phyloP scores from a whole-genome alignment of 2,113 vertebrate genomes.

The Marmota flaviventris region DNA sequence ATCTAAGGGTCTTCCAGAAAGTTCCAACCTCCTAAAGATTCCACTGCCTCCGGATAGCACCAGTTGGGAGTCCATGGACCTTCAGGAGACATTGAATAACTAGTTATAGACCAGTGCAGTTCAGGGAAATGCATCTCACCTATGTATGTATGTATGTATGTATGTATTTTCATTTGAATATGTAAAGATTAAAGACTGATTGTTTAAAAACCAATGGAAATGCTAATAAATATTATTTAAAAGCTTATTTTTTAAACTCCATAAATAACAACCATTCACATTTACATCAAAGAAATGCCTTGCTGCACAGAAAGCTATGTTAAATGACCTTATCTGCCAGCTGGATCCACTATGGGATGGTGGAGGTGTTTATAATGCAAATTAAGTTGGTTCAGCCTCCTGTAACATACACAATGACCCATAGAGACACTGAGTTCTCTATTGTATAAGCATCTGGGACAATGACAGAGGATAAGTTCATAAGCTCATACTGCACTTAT shows the following conservation, averaged over 20 bases:
- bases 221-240: neutral
- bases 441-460: neutral
- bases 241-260: neutral
- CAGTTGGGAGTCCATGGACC: no score
- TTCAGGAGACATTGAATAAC: neutral
- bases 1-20: neutral
- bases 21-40: neutral
- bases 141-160: accelerated
- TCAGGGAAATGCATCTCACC: neutral
- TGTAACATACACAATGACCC: neutral
- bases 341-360: neutral
- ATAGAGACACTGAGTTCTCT: neutral
- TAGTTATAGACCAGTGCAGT: no score
- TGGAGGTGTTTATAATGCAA: neutral
- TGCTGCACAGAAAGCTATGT: neutral
- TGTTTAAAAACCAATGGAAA: neutral
- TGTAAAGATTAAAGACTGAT: neutral
- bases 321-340: neutral
- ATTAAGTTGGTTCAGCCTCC: neutral
- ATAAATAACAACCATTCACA: neutral
- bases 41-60: neutral
- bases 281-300: neutral
- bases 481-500: no score
- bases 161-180: neutral
- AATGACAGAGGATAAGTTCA: neutral